Percentiles rank a stretch among this genome's conserved stretches.
Evolutionary conservation across 2,888 invertebrate genomes (phyloP).

Genomic region (Latrodectus elegans): DNA sequence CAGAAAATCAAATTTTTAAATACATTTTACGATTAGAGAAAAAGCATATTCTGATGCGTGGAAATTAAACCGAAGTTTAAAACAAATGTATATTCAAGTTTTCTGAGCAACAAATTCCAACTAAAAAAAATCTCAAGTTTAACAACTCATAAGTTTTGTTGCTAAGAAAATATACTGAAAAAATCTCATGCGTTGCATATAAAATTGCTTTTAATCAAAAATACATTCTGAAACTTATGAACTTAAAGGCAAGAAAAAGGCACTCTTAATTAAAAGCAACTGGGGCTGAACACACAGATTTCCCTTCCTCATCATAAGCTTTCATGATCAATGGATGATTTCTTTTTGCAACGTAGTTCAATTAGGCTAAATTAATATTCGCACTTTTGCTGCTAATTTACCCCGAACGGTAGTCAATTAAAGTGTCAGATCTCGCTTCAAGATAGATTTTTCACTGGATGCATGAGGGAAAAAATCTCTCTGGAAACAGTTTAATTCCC

Average conservation of each 20-base stretch:
- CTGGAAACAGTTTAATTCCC: conserved; percentile 48
- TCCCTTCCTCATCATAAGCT: too few relatives aligned
- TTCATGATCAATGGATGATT: not conserved
- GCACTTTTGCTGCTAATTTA: conserved; percentile 15
- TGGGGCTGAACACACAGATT: not conserved
- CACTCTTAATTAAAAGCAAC: conserved; percentile 1
- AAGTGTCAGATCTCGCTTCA: conserved; percentile 1
- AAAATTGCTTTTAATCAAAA: too few relatives aligned
- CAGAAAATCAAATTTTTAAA: too few relatives aligned
- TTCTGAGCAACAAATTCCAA: too few relatives aligned
- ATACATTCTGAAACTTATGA: not conserved
- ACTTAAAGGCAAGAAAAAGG: not conserved
- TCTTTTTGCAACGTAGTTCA: conserved; percentile 9
- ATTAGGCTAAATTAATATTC: conserved; percentile 54
- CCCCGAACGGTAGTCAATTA: conserved; percentile 13
- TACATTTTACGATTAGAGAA: too few relatives aligned
- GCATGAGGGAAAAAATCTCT: conserved; percentile 17
- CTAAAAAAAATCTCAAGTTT: too few relatives aligned
- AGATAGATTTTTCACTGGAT: conserved; percentile 4
- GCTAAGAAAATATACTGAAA: too few relatives aligned
- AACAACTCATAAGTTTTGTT: too few relatives aligned
- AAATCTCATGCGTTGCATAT: too few relatives aligned
- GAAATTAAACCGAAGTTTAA: too few relatives aligned
- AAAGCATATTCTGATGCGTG: too few relatives aligned
- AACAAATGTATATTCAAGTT: too few relatives aligned